A percentile compares a stretch with the other conserved stretches of the same genome.
Evolutionary conservation across 2,797 vertebrate species (phyloP).

Genomic region (Mormyrus proboscirostris): DNA sequence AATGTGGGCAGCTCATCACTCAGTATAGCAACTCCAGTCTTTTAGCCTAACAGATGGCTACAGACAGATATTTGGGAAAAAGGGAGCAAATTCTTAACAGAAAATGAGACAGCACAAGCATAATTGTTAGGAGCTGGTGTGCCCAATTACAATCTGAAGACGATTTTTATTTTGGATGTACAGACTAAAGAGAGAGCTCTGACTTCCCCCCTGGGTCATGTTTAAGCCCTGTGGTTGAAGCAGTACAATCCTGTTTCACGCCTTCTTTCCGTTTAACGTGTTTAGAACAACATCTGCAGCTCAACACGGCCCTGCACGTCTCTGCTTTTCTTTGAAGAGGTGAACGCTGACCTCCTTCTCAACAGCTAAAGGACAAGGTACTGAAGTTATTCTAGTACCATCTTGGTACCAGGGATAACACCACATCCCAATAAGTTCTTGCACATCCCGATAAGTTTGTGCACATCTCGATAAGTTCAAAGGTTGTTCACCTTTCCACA

Average conservation of each 20-base stretch:
- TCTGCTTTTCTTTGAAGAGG: not conserved
- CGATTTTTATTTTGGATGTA: not conserved
- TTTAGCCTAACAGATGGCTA: slow-evolving; percentile 1
- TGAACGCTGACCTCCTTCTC: slow-evolving; percentile 14
- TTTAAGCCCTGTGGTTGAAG: not conserved
- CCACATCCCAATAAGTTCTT: slow-evolving; percentile 12
- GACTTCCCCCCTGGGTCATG: not conserved
- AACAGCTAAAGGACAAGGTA: not conserved
- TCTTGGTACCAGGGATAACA: slow-evolving; percentile 35
- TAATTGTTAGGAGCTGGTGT: not conserved
- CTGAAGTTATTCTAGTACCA: slow-evolving; percentile 45
- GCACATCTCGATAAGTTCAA: slow-evolving; percentile 6
- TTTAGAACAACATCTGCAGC: not conserved
- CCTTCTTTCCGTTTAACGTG: not conserved
- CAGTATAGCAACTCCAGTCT: not conserved
- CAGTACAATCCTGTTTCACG: not conserved
- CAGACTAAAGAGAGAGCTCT: not conserved
- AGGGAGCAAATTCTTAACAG: not conserved
- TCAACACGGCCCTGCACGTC: not conserved
- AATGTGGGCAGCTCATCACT: not conserved
- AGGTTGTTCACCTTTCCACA: not conserved
- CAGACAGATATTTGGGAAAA: not conserved
- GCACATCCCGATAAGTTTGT: too few relatives aligned
- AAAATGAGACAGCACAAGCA: not conserved
- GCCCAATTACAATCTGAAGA: not conserved